Base-by-base conservation (phyloP, 1,140 invertebrate genomes). In the Sogatella furcifera region DNA sequence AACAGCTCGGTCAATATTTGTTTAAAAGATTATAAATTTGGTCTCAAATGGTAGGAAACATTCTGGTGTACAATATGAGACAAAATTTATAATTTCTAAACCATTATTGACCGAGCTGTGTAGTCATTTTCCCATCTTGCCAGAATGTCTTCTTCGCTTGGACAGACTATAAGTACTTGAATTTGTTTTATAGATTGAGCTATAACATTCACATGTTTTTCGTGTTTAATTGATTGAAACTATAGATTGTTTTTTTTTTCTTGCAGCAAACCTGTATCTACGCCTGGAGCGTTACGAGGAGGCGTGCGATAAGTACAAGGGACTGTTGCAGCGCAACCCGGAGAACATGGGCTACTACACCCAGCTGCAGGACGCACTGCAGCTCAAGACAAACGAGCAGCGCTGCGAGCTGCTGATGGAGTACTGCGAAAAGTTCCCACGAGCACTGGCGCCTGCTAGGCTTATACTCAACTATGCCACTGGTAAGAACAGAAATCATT, bases 281-380 rank as follows among this genome's bases (percentile, higher is more conserved):
- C 76, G 85, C 67, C 72, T 90, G 61, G 77, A 76, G 60, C 78
- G 81, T 64, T 78, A 77, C 52, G 71, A 79, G 64, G 85, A 91
- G 76, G 92, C 96, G n/a, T 84, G 83, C 67, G 76, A 80, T 64
- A 82, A 96, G 43, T 98, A 92, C 74, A 82, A 84, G 69, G 83
- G 88, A 57, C 78, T 99, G 52, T 81, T 99, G 64, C 81, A 85
- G 58, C 81, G 96, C 65, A 99, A 99, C 82, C 94, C 92, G 11
- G 97, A 99, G 75, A 97, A 98, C 75, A 86, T 87, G 61, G 78
- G 84, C 55, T 99, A 98, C 77, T 99, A 97, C 74, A 77, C 82
- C 65, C 89, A 88, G 73, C 77, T 97, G 69, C 86, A 95, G 72
- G 84, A 90, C 71, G 89, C 94, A 21, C 81, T 87, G 67, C 80